Percentiles rank a stretch among this genome's conserved stretches.
Evolutionary conservation across 2,888 invertebrate species (phyloP).

Genomic region (Lasioglossum figueresi): DNA sequence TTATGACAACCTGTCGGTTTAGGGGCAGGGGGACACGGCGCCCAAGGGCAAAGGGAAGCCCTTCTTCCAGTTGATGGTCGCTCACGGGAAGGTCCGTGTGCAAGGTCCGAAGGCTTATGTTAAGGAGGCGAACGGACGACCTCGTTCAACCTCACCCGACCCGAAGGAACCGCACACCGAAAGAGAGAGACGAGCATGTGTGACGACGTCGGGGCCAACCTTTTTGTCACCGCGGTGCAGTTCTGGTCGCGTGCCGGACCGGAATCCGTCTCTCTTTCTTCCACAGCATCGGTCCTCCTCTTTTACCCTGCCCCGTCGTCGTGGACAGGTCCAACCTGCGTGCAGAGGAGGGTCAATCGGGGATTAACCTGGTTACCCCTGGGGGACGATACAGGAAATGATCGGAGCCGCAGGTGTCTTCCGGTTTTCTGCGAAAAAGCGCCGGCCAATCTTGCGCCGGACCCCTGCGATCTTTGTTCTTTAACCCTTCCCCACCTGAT

Average conservation of each 20-base stretch:
- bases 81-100: constrained; percentile 57
- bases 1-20: constrained; percentile 61
- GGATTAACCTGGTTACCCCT: constrained; percentile 81
- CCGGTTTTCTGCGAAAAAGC: constrained; percentile 67
- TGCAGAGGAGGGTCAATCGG: constrained; percentile 78
- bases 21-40: constrained; percentile 48
- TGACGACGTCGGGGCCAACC: constrained; percentile 73
- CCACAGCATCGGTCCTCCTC: not conserved
- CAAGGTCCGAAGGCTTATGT: constrained; percentile 71
- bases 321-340: constrained; percentile 74
- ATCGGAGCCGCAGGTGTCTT: constrained; percentile 76
- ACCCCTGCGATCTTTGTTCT: constrained; percentile 8
- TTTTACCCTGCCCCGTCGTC: constrained; percentile 16
- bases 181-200: constrained; percentile 62
- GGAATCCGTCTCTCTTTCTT: constrained; percentile 30
- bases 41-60: constrained; percentile 62
- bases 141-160: constrained; percentile 48
- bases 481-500: not conserved
- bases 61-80: constrained; percentile 53
- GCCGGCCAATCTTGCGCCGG: not conserved
- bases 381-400: constrained; percentile 72
- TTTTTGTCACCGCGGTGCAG: constrained; percentile 80
- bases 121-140: constrained; percentile 56
- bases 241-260: constrained; percentile 81
- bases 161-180: constrained; percentile 32